Conservation (phyloP, 1,140 invertebrate genomes). For the Lethrus apterus region DNA sequence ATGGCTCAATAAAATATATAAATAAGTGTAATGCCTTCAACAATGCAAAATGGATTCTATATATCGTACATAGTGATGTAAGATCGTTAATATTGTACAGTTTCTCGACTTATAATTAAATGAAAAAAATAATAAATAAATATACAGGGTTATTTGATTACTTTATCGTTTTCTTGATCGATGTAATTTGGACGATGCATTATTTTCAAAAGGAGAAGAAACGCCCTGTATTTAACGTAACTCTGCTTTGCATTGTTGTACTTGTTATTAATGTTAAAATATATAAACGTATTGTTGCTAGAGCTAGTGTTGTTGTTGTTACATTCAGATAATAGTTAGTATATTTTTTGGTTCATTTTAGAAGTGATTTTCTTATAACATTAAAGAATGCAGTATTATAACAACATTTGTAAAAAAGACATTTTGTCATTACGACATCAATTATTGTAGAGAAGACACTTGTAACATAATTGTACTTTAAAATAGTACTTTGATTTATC, state of each 20-base stretch:
- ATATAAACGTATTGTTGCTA: constrained; percentile 14
- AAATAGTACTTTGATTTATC: too few relatives aligned
- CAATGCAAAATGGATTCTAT: constrained; percentile 32
- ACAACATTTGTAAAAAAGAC: too few relatives aligned
- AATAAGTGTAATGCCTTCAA: constrained; percentile 30
- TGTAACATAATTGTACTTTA: too few relatives aligned
- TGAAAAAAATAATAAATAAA: constrained; percentile 2
- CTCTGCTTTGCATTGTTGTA: constrained; percentile 36
- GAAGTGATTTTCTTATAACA: too few relatives aligned
- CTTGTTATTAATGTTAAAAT: constrained; percentile 30
- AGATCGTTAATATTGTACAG: constrained; percentile 3
- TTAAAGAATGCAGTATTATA: too few relatives aligned
- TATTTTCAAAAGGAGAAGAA: background rate
- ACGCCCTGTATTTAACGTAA: background rate
- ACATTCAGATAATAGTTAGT: too few relatives aligned
- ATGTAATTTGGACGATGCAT: background rate
- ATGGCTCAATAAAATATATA: constrained; percentile 25
- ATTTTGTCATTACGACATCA: too few relatives aligned
- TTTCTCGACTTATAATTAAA: too few relatives aligned
- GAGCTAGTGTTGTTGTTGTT: constrained; percentile 7
- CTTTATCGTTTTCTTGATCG: background rate
- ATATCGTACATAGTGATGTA: constrained; percentile 2
- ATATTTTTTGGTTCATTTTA: too few relatives aligned
- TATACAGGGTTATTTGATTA: constrained; percentile 5
- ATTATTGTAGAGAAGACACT: too few relatives aligned